Conservation (phyloP, 2,888 invertebrate species). For the Brachynemurus nebulosus region DNA sequence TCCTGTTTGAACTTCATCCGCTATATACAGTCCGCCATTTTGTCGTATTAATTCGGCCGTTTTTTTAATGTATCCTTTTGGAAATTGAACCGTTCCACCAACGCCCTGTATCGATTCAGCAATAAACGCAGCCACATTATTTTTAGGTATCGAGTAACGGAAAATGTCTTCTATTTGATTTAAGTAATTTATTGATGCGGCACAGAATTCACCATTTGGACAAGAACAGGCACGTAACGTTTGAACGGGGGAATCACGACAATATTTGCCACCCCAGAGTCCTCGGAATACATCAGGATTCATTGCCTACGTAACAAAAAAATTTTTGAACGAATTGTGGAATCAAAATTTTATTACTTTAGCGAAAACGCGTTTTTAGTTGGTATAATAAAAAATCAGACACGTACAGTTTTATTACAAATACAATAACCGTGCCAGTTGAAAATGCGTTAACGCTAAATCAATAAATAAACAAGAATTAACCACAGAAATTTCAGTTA, state of each 20-base stretch:
- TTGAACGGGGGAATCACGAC: conserved; percentile 78
- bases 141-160: conserved; percentile 61
- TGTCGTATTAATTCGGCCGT: conserved; percentile 64
- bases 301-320: conserved; percentile 46
- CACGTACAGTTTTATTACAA: no score
- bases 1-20: conserved; percentile 96
- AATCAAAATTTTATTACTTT: conserved; percentile 5
- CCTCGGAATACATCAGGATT: conserved; percentile 88
- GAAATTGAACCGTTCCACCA: conserved; percentile 86
- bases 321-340: no score
- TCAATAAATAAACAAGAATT: no score
- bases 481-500: no score
- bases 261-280: conserved; percentile 75
- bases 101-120: conserved; percentile 96
- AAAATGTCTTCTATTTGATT: conserved; percentile 70
- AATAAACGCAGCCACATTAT: conserved; percentile 75
- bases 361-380: neutral
- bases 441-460: no score
- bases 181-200: conserved; percentile 65
- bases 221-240: conserved; percentile 55
- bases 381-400: neutral
- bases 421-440: no score
- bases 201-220: conserved; percentile 38
- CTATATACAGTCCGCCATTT: conserved; percentile 76
- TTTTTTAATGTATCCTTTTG: conserved; percentile 70